Evolutionary conservation across 2,113 vertebrate species (phyloP).

Genomic region (Zingel zingel): DNA sequence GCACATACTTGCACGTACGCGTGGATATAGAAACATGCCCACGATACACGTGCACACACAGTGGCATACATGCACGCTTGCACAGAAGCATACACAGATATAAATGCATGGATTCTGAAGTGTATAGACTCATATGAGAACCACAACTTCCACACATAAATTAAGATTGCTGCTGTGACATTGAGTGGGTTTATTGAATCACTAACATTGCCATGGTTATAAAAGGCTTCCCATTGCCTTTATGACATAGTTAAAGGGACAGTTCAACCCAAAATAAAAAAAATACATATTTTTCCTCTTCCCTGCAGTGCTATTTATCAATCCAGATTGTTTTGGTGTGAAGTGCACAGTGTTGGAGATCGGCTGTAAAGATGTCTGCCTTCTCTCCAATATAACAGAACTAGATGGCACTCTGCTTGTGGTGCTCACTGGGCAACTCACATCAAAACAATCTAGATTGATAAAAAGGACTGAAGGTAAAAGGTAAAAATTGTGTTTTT

Average conservation of each 20-base stretch:
- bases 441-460: too few relatives aligned
- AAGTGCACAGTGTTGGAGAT: too few relatives aligned
- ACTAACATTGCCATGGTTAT: background rate
- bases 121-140: background rate
- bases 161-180: slow-evolving; percentile 1
- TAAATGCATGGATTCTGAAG: slow-evolving; percentile 17
- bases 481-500: too few relatives aligned
- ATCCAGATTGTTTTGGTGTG: too few relatives aligned
- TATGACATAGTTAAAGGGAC: background rate
- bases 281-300: too few relatives aligned
- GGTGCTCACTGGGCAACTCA: too few relatives aligned
- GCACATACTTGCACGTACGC: background rate
- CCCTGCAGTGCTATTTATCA: too few relatives aligned
- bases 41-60: background rate
- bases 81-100: background rate
- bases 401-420: too few relatives aligned
- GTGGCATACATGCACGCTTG: background rate
- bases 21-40: background rate
- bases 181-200: background rate
- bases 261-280: too few relatives aligned
- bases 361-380: too few relatives aligned
- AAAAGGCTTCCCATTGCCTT: slow-evolving; percentile 14
- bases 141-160: background rate
- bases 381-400: too few relatives aligned
- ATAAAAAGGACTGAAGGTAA: too few relatives aligned